Conservation (phyloP, 2,113 vertebrate species). For the Melanerpes formicivorus region DNA sequence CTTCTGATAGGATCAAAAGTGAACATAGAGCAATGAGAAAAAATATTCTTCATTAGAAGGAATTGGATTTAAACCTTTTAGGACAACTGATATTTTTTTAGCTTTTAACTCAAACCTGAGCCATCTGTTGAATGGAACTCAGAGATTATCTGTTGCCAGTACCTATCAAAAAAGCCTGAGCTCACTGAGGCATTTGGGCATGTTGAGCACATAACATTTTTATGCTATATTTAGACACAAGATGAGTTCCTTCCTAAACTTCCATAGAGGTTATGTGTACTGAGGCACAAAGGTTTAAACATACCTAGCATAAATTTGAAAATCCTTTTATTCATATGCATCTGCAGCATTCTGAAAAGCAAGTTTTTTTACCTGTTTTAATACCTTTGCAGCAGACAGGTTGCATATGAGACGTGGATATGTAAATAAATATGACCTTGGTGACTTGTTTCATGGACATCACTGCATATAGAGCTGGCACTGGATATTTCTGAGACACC, state of each 20-base stretch:
- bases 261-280: background rate
- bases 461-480: background rate
- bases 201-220: background rate
- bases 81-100: background rate
- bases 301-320: background rate
- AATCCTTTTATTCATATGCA: background rate
- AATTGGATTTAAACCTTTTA: conserved; percentile 47
- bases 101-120: conserved; percentile 17
- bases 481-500: background rate
- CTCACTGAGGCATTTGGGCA: background rate
- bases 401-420: background rate
- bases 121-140: conserved; percentile 17
- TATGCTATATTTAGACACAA: background rate
- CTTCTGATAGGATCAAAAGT: conserved; percentile 25
- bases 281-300: background rate
- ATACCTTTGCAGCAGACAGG: background rate
- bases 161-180: background rate
- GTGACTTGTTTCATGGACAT: background rate
- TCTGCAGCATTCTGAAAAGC: background rate
- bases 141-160: conserved; percentile 47
- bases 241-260: background rate
- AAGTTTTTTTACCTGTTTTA: background rate
- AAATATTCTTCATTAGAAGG: conserved; percentile 25
- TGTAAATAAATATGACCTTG: background rate
- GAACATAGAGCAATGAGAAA: background rate